Base-by-base conservation (phyloP, 2,113 vertebrate species). In the Oophaga pumilio region DNA sequence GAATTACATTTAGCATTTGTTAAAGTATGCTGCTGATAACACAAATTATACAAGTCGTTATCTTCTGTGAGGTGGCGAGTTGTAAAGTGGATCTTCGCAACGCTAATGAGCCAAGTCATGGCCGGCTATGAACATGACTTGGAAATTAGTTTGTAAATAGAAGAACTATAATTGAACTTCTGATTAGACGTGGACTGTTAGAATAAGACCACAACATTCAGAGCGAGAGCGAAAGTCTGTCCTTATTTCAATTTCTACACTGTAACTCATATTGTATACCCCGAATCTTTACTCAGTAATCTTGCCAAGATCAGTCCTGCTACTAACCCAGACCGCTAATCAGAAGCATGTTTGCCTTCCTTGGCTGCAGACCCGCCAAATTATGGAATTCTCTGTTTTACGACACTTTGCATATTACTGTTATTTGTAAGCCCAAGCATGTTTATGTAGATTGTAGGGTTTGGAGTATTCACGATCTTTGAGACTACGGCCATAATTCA, bases 111-210 rank as follows among this genome's bases (percentile, higher is more conserved):
- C 15, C 43, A 43, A 43, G 43, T 73, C 28, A 73, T 73, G 69
- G 20, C 28, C 8, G 33, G 33, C 69, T 73, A 73, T 17, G 69
- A 73, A 73, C 33, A 73, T 18, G 69, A 49, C 69, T 73, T 33
- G 26, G 15, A 69, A 69, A 69, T 69, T 73, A 33, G 28, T 73
- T 73, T 49, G 17, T 49, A 8, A 8, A 73, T 73, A 73, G 69
- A 73, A 73, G 69, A 73, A 14, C 69, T 73, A 73, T 43, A 73
- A 73, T 73, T 73, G 33, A 49, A 49, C 69, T 73, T 15, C 12
- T 33, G 28, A 22, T 64, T 64, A 64, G 62, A 64, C 62, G n/a
- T n/a, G n/a, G 5, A 6, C 14, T 64, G 20, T 64, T 64, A n/a
- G 20, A 2, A 64, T 69, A 28, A 14, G 13, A 33, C 68, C 26